Conservation (phyloP, 1,140 invertebrate species). For the Lucilia cuprina region DNA sequence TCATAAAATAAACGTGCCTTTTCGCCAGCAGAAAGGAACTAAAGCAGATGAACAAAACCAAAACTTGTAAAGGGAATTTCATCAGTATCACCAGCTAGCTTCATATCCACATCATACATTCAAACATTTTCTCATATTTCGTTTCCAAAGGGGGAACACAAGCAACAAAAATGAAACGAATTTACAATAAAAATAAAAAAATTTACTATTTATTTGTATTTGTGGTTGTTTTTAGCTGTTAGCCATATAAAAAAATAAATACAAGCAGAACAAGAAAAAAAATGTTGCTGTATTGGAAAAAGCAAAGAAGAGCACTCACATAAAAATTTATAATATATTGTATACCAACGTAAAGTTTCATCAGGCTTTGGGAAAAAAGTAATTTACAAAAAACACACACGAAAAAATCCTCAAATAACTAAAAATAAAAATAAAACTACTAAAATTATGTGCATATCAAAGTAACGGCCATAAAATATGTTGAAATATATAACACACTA, state of each 20-base stretch:
- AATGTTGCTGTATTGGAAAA: too few relatives aligned
- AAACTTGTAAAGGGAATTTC: neutral
- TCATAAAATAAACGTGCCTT: constrained; percentile 10
- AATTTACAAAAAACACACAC: neutral
- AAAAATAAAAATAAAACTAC: neutral
- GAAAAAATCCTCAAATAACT: neutral
- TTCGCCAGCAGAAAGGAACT: neutral
- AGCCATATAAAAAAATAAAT: neutral
- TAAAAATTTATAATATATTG: too few relatives aligned
- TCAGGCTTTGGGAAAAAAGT: neutral
- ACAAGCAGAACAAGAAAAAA: too few relatives aligned
- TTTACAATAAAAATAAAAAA: too few relatives aligned
- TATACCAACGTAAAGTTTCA: neutral
- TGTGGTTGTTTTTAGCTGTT: neutral
- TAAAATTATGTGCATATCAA: constrained; percentile 3
- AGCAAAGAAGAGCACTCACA: too few relatives aligned
- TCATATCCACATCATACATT: neutral
- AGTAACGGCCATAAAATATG: constrained; percentile 2
- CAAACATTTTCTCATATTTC: neutral
- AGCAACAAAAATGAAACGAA: neutral
- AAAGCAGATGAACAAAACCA: neutral
- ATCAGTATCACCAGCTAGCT: too few relatives aligned
- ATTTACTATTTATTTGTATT: neutral
- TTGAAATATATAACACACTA: neutral
- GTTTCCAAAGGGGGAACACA: neutral